These are phyloP conservation scores for Mystacides longicornis DNA, from an alignment of 2,888 invertebrate species.

Conservation along the genomic window DNA sequence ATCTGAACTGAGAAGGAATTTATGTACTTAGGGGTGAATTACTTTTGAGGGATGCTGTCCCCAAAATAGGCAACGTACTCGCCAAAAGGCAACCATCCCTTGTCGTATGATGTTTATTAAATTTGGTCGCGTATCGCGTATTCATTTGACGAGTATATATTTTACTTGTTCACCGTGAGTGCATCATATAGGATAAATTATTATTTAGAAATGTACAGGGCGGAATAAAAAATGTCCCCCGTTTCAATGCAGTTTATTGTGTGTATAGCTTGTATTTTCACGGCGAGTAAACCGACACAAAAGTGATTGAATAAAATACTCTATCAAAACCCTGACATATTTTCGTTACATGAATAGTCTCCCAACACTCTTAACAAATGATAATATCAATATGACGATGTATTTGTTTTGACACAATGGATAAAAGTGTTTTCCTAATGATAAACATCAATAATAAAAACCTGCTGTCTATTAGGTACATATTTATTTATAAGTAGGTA, in stretches of 20 bases:
- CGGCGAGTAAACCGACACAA: constrained; percentile 13
- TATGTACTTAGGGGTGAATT: constrained; percentile 23
- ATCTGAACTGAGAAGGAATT: constrained; percentile 30
- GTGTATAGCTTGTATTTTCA: background rate
- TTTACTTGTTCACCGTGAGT: constrained; percentile 16
- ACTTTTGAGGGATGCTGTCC: constrained; percentile 34
- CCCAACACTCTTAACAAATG: too few relatives aligned
- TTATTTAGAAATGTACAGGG: background rate
- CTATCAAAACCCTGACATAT: constrained; percentile 25
- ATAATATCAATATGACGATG: background rate
- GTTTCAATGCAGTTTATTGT: constrained; percentile 1
- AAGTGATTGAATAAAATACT: constrained; percentile 18
- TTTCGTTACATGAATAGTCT: constrained; percentile 19
- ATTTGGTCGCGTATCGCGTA: background rate
- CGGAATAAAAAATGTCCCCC: constrained; percentile 14
- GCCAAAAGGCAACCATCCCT: background rate
- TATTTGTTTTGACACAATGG: background rate
- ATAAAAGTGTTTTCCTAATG: too few relatives aligned
- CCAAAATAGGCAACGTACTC: constrained; percentile 31
- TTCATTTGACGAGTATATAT: background rate
- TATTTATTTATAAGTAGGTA: too few relatives aligned
- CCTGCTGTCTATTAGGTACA: too few relatives aligned
- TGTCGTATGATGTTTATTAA: background rate
- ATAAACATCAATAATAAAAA: too few relatives aligned
- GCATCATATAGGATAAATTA: constrained; percentile 13